Percentiles rank a stretch among this genome's conserved stretches.
Evolutionary conservation across 2,888 invertebrate genomes (phyloP).

Genomic region (Coleophora flavipennella): DNA sequence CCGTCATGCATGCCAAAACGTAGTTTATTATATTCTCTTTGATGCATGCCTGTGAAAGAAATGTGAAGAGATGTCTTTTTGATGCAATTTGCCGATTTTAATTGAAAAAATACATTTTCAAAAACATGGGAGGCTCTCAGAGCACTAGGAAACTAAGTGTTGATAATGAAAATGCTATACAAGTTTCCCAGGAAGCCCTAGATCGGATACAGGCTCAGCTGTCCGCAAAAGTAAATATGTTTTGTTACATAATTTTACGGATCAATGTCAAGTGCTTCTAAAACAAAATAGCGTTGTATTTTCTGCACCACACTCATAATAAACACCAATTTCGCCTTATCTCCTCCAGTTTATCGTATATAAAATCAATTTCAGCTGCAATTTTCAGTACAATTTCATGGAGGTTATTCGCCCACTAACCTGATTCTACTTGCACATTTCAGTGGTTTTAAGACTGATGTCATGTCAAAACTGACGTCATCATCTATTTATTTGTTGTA

Average conservation of each 20-base stretch:
- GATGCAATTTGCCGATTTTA: slow-evolving; percentile 56
- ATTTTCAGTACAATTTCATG: no score
- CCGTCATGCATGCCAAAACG: no score
- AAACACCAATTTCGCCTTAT: no score
- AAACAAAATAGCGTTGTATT: slow-evolving; percentile 23
- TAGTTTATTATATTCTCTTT: no score
- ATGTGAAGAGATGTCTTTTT: slow-evolving; percentile 41
- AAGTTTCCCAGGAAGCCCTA: slow-evolving; percentile 64
- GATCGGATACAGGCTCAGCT: slow-evolving; percentile 61
- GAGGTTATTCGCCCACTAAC: no score
- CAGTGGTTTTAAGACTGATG: neutral
- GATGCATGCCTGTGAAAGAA: no score
- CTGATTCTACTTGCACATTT: no score
- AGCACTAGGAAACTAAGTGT: slow-evolving; percentile 68
- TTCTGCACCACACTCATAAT: no score
- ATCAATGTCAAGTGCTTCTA: slow-evolving; percentile 55
- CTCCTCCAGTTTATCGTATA: no score
- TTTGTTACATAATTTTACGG: slow-evolving; percentile 63
- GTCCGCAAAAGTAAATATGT: slow-evolving; percentile 54
- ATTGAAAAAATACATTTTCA: slow-evolving; percentile 38
- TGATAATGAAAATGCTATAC: slow-evolving; percentile 64
- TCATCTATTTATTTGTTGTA: slow-evolving; percentile 21
- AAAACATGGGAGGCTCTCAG: slow-evolving; percentile 72
- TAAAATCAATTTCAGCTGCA: no score
- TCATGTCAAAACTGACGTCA: neutral